phyloP scores from a whole-genome alignment of 92 coral and sea anemone genomes.

The Umimayanthus chanpuru region DNA sequence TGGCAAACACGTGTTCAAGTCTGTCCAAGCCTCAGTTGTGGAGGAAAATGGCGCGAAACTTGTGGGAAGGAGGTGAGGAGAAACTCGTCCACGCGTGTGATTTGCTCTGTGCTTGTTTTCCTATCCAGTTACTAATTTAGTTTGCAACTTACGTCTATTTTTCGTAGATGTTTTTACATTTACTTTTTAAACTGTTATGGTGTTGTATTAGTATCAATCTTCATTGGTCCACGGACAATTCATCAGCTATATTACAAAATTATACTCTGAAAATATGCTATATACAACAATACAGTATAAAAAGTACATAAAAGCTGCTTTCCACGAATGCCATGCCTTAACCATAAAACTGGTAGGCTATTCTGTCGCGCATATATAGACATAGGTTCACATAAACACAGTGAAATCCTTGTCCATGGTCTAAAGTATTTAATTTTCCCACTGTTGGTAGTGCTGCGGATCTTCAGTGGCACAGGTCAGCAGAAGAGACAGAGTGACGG shows the following conservation, averaged over 20 bases:
- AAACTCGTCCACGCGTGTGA: background rate
- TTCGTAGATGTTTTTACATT: no score
- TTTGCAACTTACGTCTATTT: no score
- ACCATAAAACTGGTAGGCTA: no score
- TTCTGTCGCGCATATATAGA: no score
- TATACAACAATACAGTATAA: no score
- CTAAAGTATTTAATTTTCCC: background rate
- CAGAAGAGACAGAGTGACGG: slow-evolving; percentile 94
- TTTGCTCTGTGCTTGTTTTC: background rate
- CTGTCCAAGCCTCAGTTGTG: slow-evolving; percentile 87
- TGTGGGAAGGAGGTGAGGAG: slow-evolving; percentile 90
- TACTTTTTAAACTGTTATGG: no score
- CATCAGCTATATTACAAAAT: no score
- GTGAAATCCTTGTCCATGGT: background rate
- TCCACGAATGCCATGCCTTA: no score
- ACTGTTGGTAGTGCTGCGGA: slow-evolving; percentile 67
- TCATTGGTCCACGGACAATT: no score
- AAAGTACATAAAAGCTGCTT: no score
- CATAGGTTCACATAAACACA: background rate
- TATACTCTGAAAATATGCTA: no score
- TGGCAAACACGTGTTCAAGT: slow-evolving; percentile 75
- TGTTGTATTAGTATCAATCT: no score
- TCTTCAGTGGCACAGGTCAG: slow-evolving; percentile 78
- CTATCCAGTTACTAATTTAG: background rate
- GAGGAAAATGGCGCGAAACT: slow-evolving; percentile 78